These are phyloP conservation scores for Euwallacea fornicatus DNA, from an alignment of 1,140 invertebrate genomes.

Conservation along the genomic window DNA sequence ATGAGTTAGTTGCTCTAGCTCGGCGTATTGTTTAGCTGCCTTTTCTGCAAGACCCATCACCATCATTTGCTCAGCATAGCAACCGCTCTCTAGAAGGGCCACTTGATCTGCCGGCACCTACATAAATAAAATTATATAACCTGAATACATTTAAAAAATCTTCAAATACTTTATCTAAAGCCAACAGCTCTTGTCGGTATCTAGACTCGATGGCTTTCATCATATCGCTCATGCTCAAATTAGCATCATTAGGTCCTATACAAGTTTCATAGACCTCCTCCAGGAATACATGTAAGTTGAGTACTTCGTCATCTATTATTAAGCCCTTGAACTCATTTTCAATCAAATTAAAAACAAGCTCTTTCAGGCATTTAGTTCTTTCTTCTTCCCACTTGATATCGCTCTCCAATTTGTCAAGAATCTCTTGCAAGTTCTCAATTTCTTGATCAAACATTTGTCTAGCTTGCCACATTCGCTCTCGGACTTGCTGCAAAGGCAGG, in stretches of 20 bases:
- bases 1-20: constrained; percentile 57
- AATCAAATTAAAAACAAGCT: constrained; percentile 54
- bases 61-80: constrained; percentile 61
- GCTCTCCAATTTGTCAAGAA: constrained; percentile 54
- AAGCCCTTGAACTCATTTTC: constrained; percentile 55
- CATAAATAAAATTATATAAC: not conserved
- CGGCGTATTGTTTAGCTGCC: constrained; percentile 61
- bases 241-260: constrained; percentile 60
- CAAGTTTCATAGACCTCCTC: constrained; percentile 67
- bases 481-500: constrained; percentile 58
- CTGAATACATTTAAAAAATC: not conserved
- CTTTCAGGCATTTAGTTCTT: constrained; percentile 53
- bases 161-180: constrained; percentile 35
- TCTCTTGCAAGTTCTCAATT: constrained; percentile 52
- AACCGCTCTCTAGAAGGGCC: constrained; percentile 58
- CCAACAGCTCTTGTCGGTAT: constrained; percentile 55
- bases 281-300: constrained; percentile 63
- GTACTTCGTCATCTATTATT: constrained; percentile 60
- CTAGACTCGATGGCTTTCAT: constrained; percentile 64
- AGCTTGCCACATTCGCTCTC: constrained; percentile 53
- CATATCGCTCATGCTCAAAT: constrained; percentile 59
- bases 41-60: constrained; percentile 61
- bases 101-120: constrained; percentile 60
- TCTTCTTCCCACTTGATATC: constrained; percentile 55
- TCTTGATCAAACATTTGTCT: constrained; percentile 53